phyloP scores from a whole-genome alignment of 1,140 invertebrate species.

The Drosophila oshimai region DNA sequence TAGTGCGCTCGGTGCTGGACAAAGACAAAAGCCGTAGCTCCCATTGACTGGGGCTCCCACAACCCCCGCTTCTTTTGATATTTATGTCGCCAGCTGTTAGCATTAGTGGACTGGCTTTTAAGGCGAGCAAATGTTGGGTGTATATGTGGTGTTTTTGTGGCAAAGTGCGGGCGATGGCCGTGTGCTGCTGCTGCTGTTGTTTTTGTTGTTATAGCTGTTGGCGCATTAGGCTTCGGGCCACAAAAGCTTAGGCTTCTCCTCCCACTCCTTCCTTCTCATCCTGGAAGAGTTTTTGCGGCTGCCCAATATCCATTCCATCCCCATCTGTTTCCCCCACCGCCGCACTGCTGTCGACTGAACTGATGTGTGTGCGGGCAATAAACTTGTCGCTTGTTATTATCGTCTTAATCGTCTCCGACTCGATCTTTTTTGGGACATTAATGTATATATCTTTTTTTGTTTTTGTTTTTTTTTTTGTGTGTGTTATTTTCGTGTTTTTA shows the following conservation, averaged over 20 bases:
- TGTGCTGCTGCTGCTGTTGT: background rate
- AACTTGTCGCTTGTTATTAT: slow-evolving; percentile 81
- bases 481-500: slow-evolving; percentile 9
- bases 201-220: slow-evolving; percentile 42
- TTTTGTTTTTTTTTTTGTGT: slow-evolving; percentile 29
- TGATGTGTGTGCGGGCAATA: slow-evolving; percentile 67
- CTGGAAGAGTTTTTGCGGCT: slow-evolving; percentile 51
- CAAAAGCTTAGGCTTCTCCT: slow-evolving; percentile 69
- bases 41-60: slow-evolving; percentile 2
- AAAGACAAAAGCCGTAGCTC: slow-evolving; percentile 50
- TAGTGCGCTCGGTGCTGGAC: slow-evolving; percentile 43
- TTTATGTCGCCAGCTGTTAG: slow-evolving; percentile 79
- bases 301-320: slow-evolving; percentile 36
- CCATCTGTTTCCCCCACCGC: background rate
- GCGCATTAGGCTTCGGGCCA: slow-evolving; percentile 74
- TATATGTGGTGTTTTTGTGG: slow-evolving; percentile 31
- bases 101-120: slow-evolving; percentile 80
- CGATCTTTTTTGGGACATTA: slow-evolving; percentile 42
- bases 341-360: too few relatives aligned
- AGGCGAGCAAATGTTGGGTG: slow-evolving; percentile 60
- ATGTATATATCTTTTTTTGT: slow-evolving; percentile 35
- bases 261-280: slow-evolving; percentile 3
- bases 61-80: slow-evolving; percentile 37
- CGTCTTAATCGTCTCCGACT: slow-evolving; percentile 77
- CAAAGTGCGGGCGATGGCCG: background rate